Percentiles rank a stretch among this genome's conserved stretches.
phyloP scores from a whole-genome alignment of 1,140 invertebrate species.

The Zophobas atratus region DNA sequence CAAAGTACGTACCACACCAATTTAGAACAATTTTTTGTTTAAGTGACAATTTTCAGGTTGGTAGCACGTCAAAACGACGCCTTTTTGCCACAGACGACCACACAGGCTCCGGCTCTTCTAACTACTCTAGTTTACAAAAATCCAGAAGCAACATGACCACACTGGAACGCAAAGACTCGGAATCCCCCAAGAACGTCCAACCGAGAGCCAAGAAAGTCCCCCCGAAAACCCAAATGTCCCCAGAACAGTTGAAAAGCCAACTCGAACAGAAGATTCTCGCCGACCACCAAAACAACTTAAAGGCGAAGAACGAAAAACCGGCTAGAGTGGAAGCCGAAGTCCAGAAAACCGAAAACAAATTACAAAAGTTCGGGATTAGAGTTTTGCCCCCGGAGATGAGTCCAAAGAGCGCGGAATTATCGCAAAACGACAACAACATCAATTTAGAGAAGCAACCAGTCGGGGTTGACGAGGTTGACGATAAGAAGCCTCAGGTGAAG shows the following conservation, averaged over 20 bases:
- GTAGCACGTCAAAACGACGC: slow-evolving; percentile 68
- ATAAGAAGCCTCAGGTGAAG: slow-evolving; percentile 57
- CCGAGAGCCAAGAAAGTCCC: slow-evolving; percentile 49
- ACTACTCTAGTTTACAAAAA: slow-evolving; percentile 69
- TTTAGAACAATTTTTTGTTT: slow-evolving; percentile 35
- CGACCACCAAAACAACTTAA: slow-evolving; percentile 60
- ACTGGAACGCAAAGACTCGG: slow-evolving; percentile 61
- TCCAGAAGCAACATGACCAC: slow-evolving; percentile 64
- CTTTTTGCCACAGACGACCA: slow-evolving; percentile 68
- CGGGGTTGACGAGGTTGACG: slow-evolving; percentile 66
- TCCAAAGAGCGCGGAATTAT: slow-evolving; percentile 62
- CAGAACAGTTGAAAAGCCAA: slow-evolving; percentile 67
- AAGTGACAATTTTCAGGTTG: slow-evolving; percentile 62
- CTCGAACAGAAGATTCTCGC: slow-evolving; percentile 67
- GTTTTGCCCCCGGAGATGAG: slow-evolving; percentile 74
- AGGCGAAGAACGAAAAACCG: slow-evolving; percentile 67
- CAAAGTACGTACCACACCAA: slow-evolving; percentile 65
- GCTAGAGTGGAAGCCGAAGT: slow-evolving; percentile 69
- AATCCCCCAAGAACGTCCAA: slow-evolving; percentile 57
- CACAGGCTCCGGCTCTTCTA: slow-evolving; percentile 67
- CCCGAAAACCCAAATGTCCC: slow-evolving; percentile 51
- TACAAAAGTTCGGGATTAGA: slow-evolving; percentile 80
- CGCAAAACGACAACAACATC: slow-evolving; percentile 65
- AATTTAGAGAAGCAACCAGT: slow-evolving; percentile 66
- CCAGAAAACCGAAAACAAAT: slow-evolving; percentile 70